phyloP scores from a whole-genome alignment of 2,113 vertebrate genomes.

The Dicerorhinus sumatrensis region DNA sequence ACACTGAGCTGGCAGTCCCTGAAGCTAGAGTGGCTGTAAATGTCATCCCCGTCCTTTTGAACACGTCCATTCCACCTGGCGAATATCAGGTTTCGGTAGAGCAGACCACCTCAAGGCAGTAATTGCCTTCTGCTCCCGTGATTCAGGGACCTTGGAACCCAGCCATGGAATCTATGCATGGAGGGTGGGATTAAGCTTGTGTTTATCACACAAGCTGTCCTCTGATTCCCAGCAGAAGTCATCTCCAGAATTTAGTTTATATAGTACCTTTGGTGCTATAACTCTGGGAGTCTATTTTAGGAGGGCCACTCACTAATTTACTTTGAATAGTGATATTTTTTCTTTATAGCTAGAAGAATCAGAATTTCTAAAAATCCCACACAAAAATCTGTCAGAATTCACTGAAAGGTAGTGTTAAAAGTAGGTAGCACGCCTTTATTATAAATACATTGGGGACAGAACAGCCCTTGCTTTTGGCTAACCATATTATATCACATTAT shows the following conservation, averaged over 20 bases:
- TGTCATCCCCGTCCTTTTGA: not conserved
- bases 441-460: not conserved
- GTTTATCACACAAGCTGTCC: not conserved
- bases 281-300: not conserved
- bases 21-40: not conserved
- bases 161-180: not conserved
- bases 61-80: not conserved
- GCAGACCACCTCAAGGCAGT: not conserved
- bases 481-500: not conserved
- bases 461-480: not conserved
- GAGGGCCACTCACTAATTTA: not conserved
- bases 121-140: not conserved
- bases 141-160: not conserved
- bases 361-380: not conserved
- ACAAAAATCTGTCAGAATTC: conserved; percentile 29
- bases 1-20: not conserved
- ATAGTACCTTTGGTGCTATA: not conserved
- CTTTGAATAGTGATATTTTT: not conserved
- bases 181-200: not conserved
- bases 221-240: not conserved
- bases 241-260: not conserved
- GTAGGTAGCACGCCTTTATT: not conserved
- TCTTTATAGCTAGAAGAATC: not conserved
- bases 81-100: not conserved
- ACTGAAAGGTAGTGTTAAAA: not conserved